Base-by-base conservation (phyloP, 64 coral and sea anemone genomes). In the Pachyseris speciosa region DNA sequence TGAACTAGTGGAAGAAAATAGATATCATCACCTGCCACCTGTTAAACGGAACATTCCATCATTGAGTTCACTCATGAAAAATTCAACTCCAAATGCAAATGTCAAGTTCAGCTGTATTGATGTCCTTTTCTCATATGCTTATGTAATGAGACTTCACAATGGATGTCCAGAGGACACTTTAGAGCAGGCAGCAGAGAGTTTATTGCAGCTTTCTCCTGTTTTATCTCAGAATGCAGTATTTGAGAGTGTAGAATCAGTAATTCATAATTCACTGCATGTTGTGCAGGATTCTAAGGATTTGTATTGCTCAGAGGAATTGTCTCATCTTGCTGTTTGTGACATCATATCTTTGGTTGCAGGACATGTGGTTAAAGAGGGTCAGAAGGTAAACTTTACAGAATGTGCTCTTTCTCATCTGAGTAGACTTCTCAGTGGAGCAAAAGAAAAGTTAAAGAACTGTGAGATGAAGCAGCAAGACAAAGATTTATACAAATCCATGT, bases 91-190 rank as follows among this genome's bases (percentile, higher is more conserved):
- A 27, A 95, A 88, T 88, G 58, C 40, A 48, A 72, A 86, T 30
- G 47, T 92, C 16, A 92, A 84, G 69, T 99, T 91, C 67, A 93
- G 85, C 13, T 47, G 86, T 5, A 83, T 95, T 20, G 89, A 92
- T 89, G 72, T 95, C 1, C 60, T 99, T 3, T 99, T 93, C 86
- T 80, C 92, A 7, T 99, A 99, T 95, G 94, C 89, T 9, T 95
- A 95, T 58, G 58, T 90, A 5, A 86, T 95, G 69, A 85, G 96
- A 51, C 78, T 95, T 1, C 95, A 93, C 66, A 98, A 98, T 98
- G 93, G 93, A 28, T 92, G 75, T 29, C 93, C 89, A 20, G 75
- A 92, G 36, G 80, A 94, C 11, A 65, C 87, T n/a, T 65, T 64
- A 67, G 66, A 76, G 20, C 78, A 98, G 74, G 58, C 86, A 68